A percentile compares a stretch with the other conserved stretches of the same genome.
phyloP scores from a whole-genome alignment of 2,888 invertebrate genomes.

The Osmoderma eremita region DNA sequence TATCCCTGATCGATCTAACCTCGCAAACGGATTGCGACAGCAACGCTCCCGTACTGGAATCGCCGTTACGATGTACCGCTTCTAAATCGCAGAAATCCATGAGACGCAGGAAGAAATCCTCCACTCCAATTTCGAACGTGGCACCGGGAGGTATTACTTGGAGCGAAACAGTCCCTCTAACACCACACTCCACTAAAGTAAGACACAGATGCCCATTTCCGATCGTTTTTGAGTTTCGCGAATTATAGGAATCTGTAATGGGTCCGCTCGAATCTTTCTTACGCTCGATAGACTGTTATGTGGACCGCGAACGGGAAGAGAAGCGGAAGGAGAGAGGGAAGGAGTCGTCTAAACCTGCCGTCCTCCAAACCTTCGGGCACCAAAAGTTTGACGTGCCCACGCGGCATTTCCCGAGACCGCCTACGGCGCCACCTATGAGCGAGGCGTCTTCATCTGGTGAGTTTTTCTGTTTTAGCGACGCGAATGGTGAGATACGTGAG shows the following conservation, averaged over 20 bases:
- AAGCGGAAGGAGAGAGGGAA: constrained; percentile 45
- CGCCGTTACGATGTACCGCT: constrained; percentile 7
- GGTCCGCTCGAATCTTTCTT: constrained; percentile 61
- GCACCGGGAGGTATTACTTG: constrained; percentile 39
- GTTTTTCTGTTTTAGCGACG: no score
- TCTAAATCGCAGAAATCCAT: constrained; percentile 36
- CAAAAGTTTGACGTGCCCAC: neutral
- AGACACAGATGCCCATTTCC: no score
- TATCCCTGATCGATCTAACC: constrained; percentile 52
- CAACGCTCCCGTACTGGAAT: constrained; percentile 29
- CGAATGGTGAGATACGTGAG: no score
- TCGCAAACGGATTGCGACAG: constrained; percentile 53
- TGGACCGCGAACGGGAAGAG: constrained; percentile 58
- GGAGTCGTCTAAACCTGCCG: neutral
- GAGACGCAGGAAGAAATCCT: constrained; percentile 37
- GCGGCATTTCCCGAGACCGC: constrained; percentile 41
- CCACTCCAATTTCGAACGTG: constrained; percentile 14
- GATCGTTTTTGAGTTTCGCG: no score
- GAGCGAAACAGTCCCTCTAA: constrained; percentile 49
- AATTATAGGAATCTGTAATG: constrained; percentile 51
- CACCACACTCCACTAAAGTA: constrained; percentile 48
- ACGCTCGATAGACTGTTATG: constrained; percentile 59
- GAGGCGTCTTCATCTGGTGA: constrained; percentile 48
- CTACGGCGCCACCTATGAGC: constrained; percentile 54
- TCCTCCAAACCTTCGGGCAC: no score